Evolutionary conservation across 2,797 vertebrate genomes (phyloP).

Genomic region (Sylvilagus floridanus): DNA sequence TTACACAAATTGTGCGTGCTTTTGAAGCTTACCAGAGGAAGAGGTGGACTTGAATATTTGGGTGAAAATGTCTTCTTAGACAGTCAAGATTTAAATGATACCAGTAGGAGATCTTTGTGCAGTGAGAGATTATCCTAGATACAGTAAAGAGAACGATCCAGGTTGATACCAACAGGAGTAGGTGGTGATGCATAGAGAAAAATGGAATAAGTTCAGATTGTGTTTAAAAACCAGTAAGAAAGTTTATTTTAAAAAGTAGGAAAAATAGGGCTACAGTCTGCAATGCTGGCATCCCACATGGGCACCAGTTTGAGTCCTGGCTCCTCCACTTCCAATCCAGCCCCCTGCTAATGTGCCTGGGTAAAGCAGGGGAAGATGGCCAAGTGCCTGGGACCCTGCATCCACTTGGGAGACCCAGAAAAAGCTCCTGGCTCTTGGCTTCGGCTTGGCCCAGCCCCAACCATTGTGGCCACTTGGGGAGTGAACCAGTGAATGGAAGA

Average conservation of each 20-base stretch:
- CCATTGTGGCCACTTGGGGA: no score
- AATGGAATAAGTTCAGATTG: neutral
- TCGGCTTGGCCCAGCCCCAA: no score
- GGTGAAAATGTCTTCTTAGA: constrained; percentile 1
- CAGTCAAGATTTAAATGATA: neutral
- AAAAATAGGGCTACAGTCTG: neutral
- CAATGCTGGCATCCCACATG: no score
- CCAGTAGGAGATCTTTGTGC: neutral
- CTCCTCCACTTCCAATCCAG: no score
- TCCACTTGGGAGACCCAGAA: no score
- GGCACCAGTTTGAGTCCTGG: no score
- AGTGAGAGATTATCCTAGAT: neutral
- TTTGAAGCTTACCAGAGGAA: neutral
- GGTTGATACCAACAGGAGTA: neutral
- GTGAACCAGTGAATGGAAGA: no score
- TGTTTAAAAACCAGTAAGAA: constrained; percentile 14
- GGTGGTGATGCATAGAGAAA: neutral
- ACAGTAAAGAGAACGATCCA: neutral
- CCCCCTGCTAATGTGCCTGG: no score
- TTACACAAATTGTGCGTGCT: neutral
- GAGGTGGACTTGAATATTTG: neutral
- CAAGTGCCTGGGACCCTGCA: no score
- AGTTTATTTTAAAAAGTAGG: constrained; percentile 19
- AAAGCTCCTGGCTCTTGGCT: no score
- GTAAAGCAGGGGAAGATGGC: no score